Evolutionary conservation across 2,888 invertebrate species (phyloP), one percentile per base, ranked within the genome.

Genomic region (Diaprepes abbreviatus): DNA sequence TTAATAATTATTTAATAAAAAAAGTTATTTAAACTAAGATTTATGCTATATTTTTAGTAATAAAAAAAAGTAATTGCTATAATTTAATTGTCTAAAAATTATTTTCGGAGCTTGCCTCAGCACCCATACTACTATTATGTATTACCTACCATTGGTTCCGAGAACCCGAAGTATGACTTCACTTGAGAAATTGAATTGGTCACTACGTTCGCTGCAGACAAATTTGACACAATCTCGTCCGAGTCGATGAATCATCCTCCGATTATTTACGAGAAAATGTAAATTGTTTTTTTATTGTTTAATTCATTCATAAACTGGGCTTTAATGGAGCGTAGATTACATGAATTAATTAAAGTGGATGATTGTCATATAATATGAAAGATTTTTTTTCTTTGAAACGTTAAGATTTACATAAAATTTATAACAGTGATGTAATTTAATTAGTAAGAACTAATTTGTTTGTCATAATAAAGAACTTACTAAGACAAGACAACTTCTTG

Each of bases 91-190:
- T n/a, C n/a, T n/a, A n/a, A n/a, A 43, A 43, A 54, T 17, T 35
- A 52, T 31, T 12, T 33, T 54, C 17, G 12, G 48, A 24, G 6
- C 16, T 14, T 17, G 10, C 6, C 1, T 58, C 7, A 31, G 40
- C 17, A 28, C 45, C 40, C 59, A 59, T 31, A 59, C 45, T 59
- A 59, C 16, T 31, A 58, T n/a, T 14, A 19, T 35, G 17, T 33
- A 21, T 28, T 40, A 24, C 21, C 28, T 16, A 9, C 58, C n/a
- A 50, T 48, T 10, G 54, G 24, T 64, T 64, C 63, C 63, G 43
- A 52, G 63, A 64, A 64, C 19, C 16, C 14, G 5, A n/a, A 31
- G 38, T 64, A 64, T 64, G 63, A 64, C 54, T 64, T 54, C 63
- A 54, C 54, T 21, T 35, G 36, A 31, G 24, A 58, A 43, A 58